phyloP scores from a whole-genome alignment of 2,888 invertebrate genomes.

The Apotomis capreana region DNA sequence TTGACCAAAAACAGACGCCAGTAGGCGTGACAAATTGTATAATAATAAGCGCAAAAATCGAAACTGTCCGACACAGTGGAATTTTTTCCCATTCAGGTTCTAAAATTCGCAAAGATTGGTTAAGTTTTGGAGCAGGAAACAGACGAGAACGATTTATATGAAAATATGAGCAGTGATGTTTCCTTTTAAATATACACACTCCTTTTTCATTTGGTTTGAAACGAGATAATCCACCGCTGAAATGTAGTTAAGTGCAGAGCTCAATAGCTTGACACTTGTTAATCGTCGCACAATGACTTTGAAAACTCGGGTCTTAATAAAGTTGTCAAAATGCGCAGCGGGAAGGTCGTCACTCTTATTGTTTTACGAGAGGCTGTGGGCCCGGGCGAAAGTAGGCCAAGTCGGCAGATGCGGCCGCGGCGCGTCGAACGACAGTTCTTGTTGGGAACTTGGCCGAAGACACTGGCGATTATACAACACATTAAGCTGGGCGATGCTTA shows the following conservation, averaged over 20 bases:
- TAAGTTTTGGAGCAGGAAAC: too few species aligned
- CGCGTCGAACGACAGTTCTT: conserved; percentile 20
- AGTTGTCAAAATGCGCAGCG: conserved; percentile 29
- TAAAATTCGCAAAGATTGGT: too few species aligned
- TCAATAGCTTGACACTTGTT: not conserved
- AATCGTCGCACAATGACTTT: conserved; percentile 3
- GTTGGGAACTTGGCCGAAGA: conserved; percentile 1
- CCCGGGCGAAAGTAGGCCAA: conserved; percentile 35
- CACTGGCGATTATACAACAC: not conserved
- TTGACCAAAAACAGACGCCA: too few species aligned
- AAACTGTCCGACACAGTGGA: too few species aligned
- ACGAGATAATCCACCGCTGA: not conserved
- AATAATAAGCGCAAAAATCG: too few species aligned
- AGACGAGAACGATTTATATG: too few species aligned
- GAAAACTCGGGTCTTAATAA: conserved; percentile 22
- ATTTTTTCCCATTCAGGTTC: too few species aligned
- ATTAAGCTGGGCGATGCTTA: conserved; percentile 5
- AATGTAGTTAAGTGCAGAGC: not conserved
- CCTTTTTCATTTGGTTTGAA: too few species aligned
- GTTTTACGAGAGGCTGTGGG: conserved; percentile 31
- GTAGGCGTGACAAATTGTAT: too few species aligned
- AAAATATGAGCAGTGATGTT: too few species aligned
- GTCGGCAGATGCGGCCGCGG: conserved; percentile 20
- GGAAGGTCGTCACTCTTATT: conserved; percentile 34
- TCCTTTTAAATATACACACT: too few species aligned